Evolutionary conservation across 2,888 invertebrate species (phyloP).

Genomic region (Dilophus febrilis): DNA sequence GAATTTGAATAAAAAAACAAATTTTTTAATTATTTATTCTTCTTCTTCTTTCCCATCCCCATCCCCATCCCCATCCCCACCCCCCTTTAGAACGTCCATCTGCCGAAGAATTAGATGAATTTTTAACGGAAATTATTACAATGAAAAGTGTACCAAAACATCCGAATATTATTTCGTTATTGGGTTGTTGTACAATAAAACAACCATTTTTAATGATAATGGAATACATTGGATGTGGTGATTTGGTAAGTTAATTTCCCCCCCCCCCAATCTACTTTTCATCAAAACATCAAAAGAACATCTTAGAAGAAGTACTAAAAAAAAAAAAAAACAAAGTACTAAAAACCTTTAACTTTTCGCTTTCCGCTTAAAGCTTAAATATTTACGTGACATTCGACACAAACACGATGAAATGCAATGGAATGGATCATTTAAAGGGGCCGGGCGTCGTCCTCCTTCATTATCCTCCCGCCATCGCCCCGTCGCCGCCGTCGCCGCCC

Average conservation of each 20-base stretch:
- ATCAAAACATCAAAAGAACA: too few species aligned
- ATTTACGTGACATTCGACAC: constrained; percentile 9
- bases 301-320: too few species aligned
- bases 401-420: constrained; percentile 11
- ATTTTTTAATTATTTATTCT: too few species aligned
- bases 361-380: constrained; percentile 9
- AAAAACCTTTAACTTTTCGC: background rate
- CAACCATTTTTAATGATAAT: constrained; percentile 56
- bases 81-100: constrained; percentile 39
- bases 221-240: constrained; percentile 64
- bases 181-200: constrained; percentile 55
- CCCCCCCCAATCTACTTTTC: too few species aligned
- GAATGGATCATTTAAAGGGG: too few species aligned
- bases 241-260: constrained; percentile 44
- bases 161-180: constrained; percentile 49
- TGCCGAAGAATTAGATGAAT: constrained; percentile 46
- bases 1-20: too few species aligned
- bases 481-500: too few species aligned
- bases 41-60: too few species aligned
- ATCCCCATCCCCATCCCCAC: too few species aligned
- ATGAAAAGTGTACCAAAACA: constrained; percentile 62
- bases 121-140: constrained; percentile 59
- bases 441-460: too few species aligned
- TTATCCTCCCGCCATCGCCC: too few species aligned
- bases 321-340: background rate